Percentiles rank a stretch among this genome's conserved stretches.
Evolutionary conservation across 2,888 invertebrate genomes (phyloP).

Genomic region (Acrobasis consociella): DNA sequence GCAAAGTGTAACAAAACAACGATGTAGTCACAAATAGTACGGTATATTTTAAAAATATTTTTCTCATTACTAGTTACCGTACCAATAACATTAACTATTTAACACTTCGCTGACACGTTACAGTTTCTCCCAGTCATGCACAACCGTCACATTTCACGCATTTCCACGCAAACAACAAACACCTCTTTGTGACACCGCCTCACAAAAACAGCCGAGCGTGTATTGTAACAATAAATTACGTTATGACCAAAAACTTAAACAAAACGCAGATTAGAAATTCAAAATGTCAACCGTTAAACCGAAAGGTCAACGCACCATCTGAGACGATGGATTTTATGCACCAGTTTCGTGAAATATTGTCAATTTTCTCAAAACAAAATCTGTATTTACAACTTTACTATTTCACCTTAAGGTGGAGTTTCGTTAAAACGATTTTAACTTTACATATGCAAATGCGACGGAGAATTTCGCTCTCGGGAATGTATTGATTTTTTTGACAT

Average conservation of each 20-base stretch:
- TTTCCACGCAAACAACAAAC: constrained; percentile 23
- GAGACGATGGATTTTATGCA: constrained; percentile 65
- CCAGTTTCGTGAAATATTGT: constrained; percentile 63
- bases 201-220: constrained; percentile 8
- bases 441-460: constrained; percentile 49
- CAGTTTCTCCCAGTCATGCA: constrained; percentile 35
- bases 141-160: constrained; percentile 36
- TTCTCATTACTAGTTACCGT: not conserved
- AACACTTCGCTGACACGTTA: constrained; percentile 27
- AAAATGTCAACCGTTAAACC: constrained; percentile 59
- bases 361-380: constrained; percentile 12
- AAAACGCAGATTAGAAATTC: constrained; percentile 61
- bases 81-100: not conserved
- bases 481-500: constrained; percentile 38
- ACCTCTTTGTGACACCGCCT: constrained; percentile 13
- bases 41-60: not conserved
- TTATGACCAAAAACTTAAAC: constrained; percentile 40
- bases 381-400: constrained; percentile 1
- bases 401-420: constrained; percentile 6
- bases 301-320: constrained; percentile 61
- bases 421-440: constrained; percentile 29
- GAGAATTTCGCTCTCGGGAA: constrained; percentile 40
- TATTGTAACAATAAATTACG: constrained; percentile 40
- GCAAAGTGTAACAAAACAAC: too few species aligned
- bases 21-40: not conserved